These are phyloP conservation scores for Andrena cerasifolii DNA, from an alignment of 1,140 invertebrate species.

Conservation along the genomic window DNA sequence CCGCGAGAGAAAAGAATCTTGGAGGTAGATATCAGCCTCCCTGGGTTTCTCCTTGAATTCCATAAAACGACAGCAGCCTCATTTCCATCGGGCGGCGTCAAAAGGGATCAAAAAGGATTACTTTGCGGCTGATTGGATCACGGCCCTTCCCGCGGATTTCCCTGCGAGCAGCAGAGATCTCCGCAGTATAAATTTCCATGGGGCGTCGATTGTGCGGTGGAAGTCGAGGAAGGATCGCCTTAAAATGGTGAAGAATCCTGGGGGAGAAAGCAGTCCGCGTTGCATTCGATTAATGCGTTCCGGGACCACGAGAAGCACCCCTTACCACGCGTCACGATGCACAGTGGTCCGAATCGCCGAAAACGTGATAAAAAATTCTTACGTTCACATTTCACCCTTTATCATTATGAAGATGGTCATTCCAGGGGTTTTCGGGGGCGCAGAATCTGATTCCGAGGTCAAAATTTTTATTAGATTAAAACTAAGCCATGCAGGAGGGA, in stretches of 20 bases:
- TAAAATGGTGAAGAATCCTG: not conserved
- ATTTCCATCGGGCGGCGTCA: conserved; percentile 50
- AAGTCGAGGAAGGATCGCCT: not conserved
- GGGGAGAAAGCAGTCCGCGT: not conserved
- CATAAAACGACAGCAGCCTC: conserved; percentile 36
- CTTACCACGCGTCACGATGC: too few species aligned
- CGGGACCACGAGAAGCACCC: too few species aligned
- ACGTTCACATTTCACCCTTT: too few species aligned
- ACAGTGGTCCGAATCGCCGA: too few species aligned
- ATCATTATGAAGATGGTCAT: too few species aligned
- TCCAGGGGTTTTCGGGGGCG: too few species aligned
- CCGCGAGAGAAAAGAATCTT: conserved; percentile 20
- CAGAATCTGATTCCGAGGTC: too few species aligned
- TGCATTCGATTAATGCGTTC: too few species aligned
- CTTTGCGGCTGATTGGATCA: conserved; percentile 42
- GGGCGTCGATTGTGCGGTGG: not conserved
- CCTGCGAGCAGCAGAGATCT: too few species aligned
- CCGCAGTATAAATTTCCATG: conserved; percentile 32
- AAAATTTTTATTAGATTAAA: too few species aligned
- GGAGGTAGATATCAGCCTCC: not conserved
- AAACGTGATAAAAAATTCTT: too few species aligned
- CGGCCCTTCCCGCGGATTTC: conserved; percentile 7
- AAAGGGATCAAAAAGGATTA: conserved; percentile 62
- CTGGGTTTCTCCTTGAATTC: conserved; percentile 16
- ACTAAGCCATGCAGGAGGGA: too few species aligned